Conservation (phyloP, 2,888 invertebrate genomes). For the Callosobruchus maculatus region DNA sequence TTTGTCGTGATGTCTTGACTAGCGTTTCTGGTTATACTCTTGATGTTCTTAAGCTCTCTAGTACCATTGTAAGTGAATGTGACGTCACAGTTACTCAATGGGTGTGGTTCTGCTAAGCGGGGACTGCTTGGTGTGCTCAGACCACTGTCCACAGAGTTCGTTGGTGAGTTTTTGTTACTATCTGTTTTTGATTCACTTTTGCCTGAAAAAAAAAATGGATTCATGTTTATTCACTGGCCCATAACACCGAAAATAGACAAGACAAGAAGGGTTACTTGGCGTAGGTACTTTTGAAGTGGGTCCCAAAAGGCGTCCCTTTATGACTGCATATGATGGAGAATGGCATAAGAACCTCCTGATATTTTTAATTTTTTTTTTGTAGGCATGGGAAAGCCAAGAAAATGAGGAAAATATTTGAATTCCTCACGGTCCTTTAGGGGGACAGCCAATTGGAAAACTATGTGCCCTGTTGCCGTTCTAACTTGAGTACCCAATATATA, state of each 20-base stretch:
- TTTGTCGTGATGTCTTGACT: constrained; percentile 37
- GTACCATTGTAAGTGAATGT: constrained; percentile 78
- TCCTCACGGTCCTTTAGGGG: no score
- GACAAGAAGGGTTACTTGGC: no score
- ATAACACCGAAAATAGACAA: background rate
- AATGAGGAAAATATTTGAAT: no score
- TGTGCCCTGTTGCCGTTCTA: no score
- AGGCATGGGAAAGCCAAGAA: no score
- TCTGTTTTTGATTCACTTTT: constrained; percentile 7
- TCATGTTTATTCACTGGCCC: constrained; percentile 27
- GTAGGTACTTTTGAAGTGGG: no score
- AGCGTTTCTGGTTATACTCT: constrained; percentile 25
- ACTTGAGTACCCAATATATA: no score
- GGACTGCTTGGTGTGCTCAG: constrained; percentile 63
- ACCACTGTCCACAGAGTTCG: constrained; percentile 56
- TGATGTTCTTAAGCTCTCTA: constrained; percentile 60
- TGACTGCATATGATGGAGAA: no score
- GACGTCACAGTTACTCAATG: constrained; percentile 74
- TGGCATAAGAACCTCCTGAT: no score
- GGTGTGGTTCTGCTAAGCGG: constrained; percentile 52
- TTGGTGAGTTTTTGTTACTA: constrained; percentile 36
- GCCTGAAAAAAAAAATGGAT: constrained; percentile 36
- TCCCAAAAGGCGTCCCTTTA: no score
- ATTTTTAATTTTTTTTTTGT: no score
- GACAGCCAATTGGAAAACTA: no score